These are phyloP conservation scores for Cichladusa arquata DNA, from an alignment of 2,113 vertebrate genomes.

Conservation along the genomic window DNA sequence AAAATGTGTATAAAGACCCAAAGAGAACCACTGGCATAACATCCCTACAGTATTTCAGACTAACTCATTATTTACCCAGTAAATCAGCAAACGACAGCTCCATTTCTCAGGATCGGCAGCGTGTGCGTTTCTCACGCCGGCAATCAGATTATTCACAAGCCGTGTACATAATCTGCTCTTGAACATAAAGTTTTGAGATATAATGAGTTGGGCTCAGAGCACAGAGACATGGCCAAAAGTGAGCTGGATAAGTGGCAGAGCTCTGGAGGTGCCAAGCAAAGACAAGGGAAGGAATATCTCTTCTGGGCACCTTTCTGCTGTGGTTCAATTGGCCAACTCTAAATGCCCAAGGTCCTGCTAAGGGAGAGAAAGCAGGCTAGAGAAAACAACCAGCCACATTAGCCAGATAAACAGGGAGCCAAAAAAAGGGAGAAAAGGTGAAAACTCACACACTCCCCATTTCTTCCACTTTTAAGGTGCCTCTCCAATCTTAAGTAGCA, in stretches of 20 bases:
- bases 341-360: background rate
- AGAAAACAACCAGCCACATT: background rate
- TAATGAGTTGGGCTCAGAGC: background rate
- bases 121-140: background rate
- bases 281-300: background rate
- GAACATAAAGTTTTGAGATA: background rate
- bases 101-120: background rate
- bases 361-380: background rate
- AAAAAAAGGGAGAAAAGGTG: background rate
- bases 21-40: background rate
- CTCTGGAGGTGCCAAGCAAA: background rate
- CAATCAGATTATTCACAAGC: background rate
- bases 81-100: background rate
- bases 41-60: background rate
- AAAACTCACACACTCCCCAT: fast-evolving
- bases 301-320: background rate
- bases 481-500: background rate
- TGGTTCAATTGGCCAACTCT: background rate
- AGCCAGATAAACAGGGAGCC: background rate
- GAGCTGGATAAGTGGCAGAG: background rate
- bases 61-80: conserved; percentile 28
- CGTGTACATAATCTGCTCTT: background rate
- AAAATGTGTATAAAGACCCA: conserved; percentile 2
- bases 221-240: background rate
- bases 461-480: background rate